These are phyloP conservation scores for Zosterops japonicus DNA, from an alignment of 2,113 vertebrate genomes.

Conservation along the genomic window DNA sequence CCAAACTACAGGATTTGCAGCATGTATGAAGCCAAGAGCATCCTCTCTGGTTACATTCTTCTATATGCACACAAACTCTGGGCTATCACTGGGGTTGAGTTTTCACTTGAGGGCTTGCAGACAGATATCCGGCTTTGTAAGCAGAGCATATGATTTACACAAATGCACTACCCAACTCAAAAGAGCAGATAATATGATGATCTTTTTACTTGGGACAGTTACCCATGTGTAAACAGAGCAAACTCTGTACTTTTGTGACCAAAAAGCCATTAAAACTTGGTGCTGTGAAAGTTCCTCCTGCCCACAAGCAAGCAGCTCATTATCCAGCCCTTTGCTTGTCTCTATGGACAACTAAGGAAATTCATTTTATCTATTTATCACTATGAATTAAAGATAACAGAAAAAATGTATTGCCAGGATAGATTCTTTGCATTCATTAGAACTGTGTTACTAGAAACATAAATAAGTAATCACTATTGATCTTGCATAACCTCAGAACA, in stretches of 20 bases:
- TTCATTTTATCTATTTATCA: slow-evolving; percentile 35
- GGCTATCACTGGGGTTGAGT: background rate
- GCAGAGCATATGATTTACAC: fast-evolving
- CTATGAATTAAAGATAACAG: slow-evolving; percentile 55
- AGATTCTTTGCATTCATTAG: slow-evolving; percentile 67
- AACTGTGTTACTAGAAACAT: slow-evolving; percentile 67
- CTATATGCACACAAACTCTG: background rate
- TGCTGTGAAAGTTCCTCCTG: background rate
- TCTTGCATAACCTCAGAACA: slow-evolving; percentile 51
- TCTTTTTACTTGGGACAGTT: background rate
- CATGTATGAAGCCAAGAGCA: fast-evolving
- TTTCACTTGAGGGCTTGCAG: background rate
- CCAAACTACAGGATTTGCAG: background rate
- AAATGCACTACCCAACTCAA: background rate
- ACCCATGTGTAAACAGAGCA: too few relatives aligned
- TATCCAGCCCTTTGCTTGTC: background rate
- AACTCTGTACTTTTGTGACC: background rate
- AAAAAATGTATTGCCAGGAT: slow-evolving; percentile 25
- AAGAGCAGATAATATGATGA: fast-evolving
- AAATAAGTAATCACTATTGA: slow-evolving; percentile 65
- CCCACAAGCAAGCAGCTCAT: background rate
- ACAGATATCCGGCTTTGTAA: background rate
- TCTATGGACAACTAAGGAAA: background rate
- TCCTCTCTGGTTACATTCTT: background rate
- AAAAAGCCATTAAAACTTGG: background rate